Evolutionary conservation across 1,140 invertebrate genomes (phyloP).

Genomic region (Drosophila kikkawai): DNA sequence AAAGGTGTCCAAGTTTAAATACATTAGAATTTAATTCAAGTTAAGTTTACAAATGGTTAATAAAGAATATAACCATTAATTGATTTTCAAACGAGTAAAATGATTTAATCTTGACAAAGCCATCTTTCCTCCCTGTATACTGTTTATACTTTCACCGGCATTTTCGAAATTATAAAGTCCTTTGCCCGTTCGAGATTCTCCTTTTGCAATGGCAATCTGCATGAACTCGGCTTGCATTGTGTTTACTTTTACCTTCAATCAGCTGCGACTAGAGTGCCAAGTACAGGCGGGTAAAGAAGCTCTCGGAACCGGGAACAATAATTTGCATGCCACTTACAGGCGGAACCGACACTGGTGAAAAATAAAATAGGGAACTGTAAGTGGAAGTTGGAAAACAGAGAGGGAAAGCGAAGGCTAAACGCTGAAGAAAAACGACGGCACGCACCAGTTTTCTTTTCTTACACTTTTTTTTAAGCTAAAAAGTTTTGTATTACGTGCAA

Average conservation of each 20-base stretch:
- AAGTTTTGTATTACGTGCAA: constrained; percentile 75
- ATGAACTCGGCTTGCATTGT: constrained; percentile 44
- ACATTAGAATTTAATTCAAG: background rate
- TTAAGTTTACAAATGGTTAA: background rate
- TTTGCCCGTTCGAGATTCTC: background rate
- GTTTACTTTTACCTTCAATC: constrained; percentile 65
- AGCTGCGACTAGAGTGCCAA: constrained; percentile 49
- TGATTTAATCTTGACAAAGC: background rate
- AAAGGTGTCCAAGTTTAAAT: no score
- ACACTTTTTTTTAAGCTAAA: constrained; percentile 51
- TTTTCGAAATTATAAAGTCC: background rate
- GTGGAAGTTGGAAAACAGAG: constrained; percentile 19
- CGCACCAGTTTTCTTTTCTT: constrained; percentile 58
- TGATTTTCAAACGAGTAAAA: background rate
- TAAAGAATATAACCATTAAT: background rate
- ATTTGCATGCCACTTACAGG: constrained; percentile 67
- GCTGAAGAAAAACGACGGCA: constrained; percentile 64
- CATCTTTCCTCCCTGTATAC: background rate
- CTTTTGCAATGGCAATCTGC: constrained; percentile 3
- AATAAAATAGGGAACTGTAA: constrained; percentile 22
- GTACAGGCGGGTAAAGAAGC: constrained; percentile 34
- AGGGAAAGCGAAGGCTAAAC: constrained; percentile 30
- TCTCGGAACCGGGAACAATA: constrained; percentile 26
- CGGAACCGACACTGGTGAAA: constrained; percentile 18
- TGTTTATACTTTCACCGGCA: background rate